Evolutionary conservation across 2,113 vertebrate genomes (phyloP).

Genomic region (Callipepla squamata): DNA sequence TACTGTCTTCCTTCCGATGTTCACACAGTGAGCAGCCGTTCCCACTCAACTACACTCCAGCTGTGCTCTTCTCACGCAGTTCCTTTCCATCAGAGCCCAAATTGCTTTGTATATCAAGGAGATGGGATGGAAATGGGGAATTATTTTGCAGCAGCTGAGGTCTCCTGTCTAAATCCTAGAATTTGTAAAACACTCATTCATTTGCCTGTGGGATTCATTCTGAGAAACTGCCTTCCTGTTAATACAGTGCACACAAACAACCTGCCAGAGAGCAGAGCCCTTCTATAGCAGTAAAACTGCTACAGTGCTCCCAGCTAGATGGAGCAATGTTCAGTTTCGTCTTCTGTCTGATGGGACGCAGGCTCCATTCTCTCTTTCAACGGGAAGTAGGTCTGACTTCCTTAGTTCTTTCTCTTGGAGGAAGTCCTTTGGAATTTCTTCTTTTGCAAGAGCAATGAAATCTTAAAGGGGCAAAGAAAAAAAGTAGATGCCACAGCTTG

Average conservation of each 20-base stretch:
- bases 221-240: neutral
- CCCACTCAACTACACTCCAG: neutral
- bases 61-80: conserved; percentile 12
- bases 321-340: neutral
- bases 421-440: neutral
- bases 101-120: neutral
- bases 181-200: neutral
- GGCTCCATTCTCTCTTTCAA: neutral
- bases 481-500: neutral
- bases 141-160: conserved; percentile 18
- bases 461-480: neutral
- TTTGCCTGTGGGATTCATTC: neutral
- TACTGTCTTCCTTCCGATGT: neutral
- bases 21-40: neutral
- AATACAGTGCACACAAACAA: neutral
- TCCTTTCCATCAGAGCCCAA: conserved; percentile 2
- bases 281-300: neutral
- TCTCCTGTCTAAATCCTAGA: neutral
- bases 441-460: neutral
- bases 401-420: neutral
- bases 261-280: neutral
- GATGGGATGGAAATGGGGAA: neutral
- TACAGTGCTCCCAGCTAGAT: neutral
- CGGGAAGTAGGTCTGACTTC: neutral
- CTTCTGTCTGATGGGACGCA: neutral